A percentile compares a stretch with the other conserved stretches of the same genome.
Evolutionary conservation across 2,113 vertebrate genomes (phyloP).

Genomic region (Platanista minor): DNA sequence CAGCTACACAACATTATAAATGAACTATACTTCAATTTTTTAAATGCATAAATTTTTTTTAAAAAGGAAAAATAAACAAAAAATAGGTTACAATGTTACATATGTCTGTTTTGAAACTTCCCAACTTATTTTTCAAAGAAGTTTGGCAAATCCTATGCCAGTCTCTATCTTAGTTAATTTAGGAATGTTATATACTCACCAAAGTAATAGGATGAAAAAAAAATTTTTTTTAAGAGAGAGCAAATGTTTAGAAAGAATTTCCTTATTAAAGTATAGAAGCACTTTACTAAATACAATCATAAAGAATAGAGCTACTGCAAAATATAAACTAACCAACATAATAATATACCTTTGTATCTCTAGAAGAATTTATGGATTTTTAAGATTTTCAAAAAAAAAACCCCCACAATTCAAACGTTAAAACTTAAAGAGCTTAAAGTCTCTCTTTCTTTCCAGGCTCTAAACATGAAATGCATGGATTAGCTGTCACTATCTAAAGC

Average conservation of each 20-base stretch:
- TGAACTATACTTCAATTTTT: not conserved
- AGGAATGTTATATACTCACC: not conserved
- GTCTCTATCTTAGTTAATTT: not conserved
- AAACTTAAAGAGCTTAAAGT: not conserved
- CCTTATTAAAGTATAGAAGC: not conserved
- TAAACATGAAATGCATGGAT: not conserved
- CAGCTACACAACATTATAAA: not conserved
- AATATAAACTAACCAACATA: not conserved
- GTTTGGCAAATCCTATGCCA: not conserved
- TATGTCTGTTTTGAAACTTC: slow-evolving; percentile 32
- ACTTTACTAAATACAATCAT: not conserved
- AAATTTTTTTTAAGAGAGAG: not conserved
- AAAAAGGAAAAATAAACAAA: not conserved
- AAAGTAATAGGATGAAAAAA: not conserved
- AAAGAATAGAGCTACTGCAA: not conserved
- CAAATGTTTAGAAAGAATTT: not conserved
- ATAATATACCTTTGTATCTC: not conserved
- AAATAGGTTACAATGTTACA: not conserved
- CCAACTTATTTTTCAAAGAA: slow-evolving; percentile 51
- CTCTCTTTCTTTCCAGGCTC: not conserved
- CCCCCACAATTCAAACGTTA: not conserved
- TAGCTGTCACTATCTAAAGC: not conserved
- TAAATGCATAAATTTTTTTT: not conserved
- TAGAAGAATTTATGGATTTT: not conserved
- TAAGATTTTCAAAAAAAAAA: not conserved